phyloP scores from a whole-genome alignment of 2,797 vertebrate species.

The Diplodus puntazzo region DNA sequence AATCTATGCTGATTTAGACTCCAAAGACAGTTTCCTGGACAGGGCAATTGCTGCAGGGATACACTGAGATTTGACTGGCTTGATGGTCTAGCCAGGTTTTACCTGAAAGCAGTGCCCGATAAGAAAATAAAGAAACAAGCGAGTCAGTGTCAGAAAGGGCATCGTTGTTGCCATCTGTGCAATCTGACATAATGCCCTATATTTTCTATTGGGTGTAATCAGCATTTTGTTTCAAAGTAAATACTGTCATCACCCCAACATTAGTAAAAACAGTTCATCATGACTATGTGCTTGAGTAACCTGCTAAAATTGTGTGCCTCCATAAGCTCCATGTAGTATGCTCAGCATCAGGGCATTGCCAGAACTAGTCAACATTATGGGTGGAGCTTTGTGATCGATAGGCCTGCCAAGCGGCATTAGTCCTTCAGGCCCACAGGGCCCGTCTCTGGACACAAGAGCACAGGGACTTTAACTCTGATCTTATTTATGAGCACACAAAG shows the following conservation, averaged over 20 bases:
- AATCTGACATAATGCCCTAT: neutral
- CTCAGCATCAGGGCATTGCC: conserved; percentile 34
- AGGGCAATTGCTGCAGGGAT: conserved; percentile 25
- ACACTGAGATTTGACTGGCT: conserved; percentile 45
- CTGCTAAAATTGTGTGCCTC: conserved; percentile 10
- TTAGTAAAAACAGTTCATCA: neutral
- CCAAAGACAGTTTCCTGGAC: conserved; percentile 68
- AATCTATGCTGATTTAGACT: conserved; percentile 72
- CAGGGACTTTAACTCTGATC: conserved; percentile 86
- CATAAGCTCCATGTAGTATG: conserved; percentile 11
- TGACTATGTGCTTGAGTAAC: neutral
- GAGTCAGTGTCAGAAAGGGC: neutral
- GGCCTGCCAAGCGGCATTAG: conserved; percentile 84
- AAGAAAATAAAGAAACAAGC: neutral
- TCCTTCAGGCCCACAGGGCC: conserved; percentile 74
- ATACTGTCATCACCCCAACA: neutral
- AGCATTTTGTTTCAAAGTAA: neutral
- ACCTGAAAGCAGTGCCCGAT: conserved; percentile 20
- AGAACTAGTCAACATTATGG: conserved; percentile 48
- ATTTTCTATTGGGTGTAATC: neutral
- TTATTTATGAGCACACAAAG: conserved; percentile 88
- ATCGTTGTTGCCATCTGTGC: neutral
- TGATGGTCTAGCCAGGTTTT: conserved; percentile 32
- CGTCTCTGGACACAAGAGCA: conserved; percentile 81
- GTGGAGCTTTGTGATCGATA: conserved; percentile 80